Evolutionary conservation across 2,113 vertebrate species (phyloP).

Genomic region (Crotalus tigris): DNA sequence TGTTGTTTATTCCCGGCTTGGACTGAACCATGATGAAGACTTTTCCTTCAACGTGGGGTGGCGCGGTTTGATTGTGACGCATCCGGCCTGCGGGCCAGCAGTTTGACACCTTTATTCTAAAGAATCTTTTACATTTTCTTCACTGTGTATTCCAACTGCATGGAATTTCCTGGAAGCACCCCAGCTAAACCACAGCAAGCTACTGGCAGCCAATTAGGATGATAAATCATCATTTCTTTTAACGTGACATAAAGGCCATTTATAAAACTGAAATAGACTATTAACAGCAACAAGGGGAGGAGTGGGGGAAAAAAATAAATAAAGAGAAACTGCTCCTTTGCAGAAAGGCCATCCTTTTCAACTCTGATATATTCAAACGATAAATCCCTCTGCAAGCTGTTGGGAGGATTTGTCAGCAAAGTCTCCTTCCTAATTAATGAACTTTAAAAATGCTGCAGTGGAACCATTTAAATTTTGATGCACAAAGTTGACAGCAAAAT

Average conservation of each 20-base stretch:
- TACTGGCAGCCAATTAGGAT: background rate
- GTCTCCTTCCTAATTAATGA: conserved; percentile 2
- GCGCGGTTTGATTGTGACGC: too few relatives aligned
- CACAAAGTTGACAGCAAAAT: conserved; percentile 6
- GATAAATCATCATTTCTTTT: background rate
- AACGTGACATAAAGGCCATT: conserved; percentile 26
- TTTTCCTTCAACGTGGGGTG: too few relatives aligned
- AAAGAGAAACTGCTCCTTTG: background rate
- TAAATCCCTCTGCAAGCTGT: conserved; percentile 9
- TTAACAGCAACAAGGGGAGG: conserved; percentile 7
- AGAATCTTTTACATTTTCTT: background rate
- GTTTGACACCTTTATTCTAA: too few relatives aligned
- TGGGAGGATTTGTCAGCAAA: background rate
- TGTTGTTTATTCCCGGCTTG: too few relatives aligned
- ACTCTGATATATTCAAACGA: background rate
- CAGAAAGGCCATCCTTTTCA: background rate
- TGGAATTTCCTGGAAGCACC: background rate
- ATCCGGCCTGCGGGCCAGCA: too few relatives aligned
- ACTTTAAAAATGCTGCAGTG: conserved; percentile 35
- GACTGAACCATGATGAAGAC: too few relatives aligned
- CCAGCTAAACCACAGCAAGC: background rate
- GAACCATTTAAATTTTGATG: background rate
- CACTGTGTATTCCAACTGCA: background rate
- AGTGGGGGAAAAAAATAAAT: too few relatives aligned
- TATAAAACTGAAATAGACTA: conserved; percentile 12